A percentile compares a stretch with the other conserved stretches of the same genome.
Conservation (phyloP, 2,888 invertebrate genomes). For the Kryphioiulus occultus region DNA sequence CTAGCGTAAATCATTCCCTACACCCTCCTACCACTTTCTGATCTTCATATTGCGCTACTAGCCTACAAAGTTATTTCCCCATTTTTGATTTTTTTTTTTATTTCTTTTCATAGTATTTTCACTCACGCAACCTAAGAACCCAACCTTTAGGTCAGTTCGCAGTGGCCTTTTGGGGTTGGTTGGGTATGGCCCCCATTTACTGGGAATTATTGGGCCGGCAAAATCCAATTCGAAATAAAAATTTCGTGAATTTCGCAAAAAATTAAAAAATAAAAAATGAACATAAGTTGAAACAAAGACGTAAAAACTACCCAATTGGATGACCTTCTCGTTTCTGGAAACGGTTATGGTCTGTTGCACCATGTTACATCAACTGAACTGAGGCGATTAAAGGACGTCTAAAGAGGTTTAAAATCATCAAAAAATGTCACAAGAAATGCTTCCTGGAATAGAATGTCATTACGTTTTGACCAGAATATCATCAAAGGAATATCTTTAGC, state of each 20-base stretch:
- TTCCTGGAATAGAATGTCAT: no score
- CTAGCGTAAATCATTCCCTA: constrained; percentile 18
- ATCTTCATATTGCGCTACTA: constrained; percentile 31
- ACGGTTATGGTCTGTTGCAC: background rate
- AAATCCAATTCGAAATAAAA: background rate
- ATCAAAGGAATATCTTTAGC: no score
- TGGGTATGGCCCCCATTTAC: background rate
- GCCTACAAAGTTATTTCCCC: background rate
- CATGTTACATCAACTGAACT: background rate
- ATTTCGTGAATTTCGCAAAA: background rate
- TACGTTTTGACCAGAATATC: no score
- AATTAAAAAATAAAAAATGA: no score
- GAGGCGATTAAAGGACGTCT: no score
- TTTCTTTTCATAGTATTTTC: background rate
- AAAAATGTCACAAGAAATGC: no score
- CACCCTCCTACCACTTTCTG: background rate
- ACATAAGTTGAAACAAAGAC: no score
- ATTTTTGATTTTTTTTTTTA: background rate
- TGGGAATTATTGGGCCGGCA: background rate
- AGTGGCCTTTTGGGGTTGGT: background rate
- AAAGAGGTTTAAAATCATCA: no score
- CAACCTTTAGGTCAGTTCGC: no score
- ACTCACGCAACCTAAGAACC: background rate
- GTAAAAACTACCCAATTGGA: no score
- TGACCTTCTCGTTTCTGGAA: background rate